phyloP scores from a whole-genome alignment of 2,113 vertebrate genomes.

The Rutilus rutilus region DNA sequence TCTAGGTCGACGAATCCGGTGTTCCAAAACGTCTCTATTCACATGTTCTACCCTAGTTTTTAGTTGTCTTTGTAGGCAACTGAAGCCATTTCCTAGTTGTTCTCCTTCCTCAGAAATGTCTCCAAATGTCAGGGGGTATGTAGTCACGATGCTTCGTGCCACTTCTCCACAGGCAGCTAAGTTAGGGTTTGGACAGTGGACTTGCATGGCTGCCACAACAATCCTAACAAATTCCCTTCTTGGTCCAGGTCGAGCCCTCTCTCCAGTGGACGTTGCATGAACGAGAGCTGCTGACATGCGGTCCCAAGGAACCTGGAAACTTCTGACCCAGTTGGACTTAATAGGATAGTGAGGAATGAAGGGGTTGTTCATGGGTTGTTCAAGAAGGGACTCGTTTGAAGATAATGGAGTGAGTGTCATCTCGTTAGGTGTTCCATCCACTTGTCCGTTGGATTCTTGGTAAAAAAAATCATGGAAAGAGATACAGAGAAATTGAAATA shows the following conservation, averaged over 20 bases:
- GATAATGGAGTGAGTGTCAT: background rate
- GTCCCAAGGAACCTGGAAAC: constrained; percentile 38
- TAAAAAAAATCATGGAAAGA: background rate
- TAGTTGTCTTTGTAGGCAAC: constrained; percentile 48
- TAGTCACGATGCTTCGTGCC: constrained; percentile 42
- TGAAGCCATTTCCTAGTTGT: constrained; percentile 45
- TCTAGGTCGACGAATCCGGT: constrained; percentile 40
- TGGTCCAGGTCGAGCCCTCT: constrained; percentile 26
- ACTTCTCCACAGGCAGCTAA: constrained; percentile 40
- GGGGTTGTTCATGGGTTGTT: background rate
- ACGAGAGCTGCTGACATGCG: constrained; percentile 33
- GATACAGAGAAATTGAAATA: background rate
- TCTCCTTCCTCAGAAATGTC: constrained; percentile 53
- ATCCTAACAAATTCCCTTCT: constrained; percentile 43
- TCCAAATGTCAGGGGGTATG: constrained; percentile 40
- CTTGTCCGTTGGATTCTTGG: constrained; percentile 2
- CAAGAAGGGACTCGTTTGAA: constrained; percentile 26
- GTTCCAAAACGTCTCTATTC: constrained; percentile 31
- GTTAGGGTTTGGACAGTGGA: constrained; percentile 48
- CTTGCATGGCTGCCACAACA: constrained; percentile 46
- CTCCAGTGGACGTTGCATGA: constrained; percentile 27
- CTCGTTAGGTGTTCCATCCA: background rate
- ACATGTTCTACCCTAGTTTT: constrained; percentile 50
- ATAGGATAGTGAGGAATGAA: constrained; percentile 18
- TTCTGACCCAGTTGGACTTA: constrained; percentile 33